Evolutionary conservation across 2,888 invertebrate genomes (phyloP), one percentile per base, ranked within the genome.

Genomic region (Theretra japonica): DNA sequence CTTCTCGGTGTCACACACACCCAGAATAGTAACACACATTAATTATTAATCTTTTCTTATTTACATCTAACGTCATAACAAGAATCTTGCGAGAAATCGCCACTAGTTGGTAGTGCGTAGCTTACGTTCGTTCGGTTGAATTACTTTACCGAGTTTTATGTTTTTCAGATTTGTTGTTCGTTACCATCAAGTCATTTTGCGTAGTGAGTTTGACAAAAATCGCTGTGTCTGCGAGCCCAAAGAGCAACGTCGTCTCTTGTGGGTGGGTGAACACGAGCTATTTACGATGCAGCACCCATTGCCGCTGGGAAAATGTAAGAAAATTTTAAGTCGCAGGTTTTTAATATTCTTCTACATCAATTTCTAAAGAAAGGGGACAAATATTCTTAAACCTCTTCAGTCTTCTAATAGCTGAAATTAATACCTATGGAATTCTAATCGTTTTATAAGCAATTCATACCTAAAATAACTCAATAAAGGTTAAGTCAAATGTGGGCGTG

Each of bases 181-280:
- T 68, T 98, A 97, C 82, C 95, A 97, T 70, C 97, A 97, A 79
- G 96, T 97, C 0, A 80, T 97, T 28, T 84, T 99, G 87, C 95
- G 99, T 75, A 95, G 96, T 15, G 95, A 97, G 75, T 99, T 99
- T 86, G 99, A 99, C 74, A 95, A 97, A 77, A 96, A 93, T 73
- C 82, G 74, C 97, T 90, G 95, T 91, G 80, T 90, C 95, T 80
- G 92, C 95, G 82, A 96, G 89, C 81, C 98, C 96, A 94, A 95
- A 96, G 93, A 95, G 95, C 82, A 94, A 95, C 85, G 98, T 96
- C 62, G 96, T 95, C 84, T 99, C 41, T 78, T 99, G n/a, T 89
- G 94, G 70, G 93, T 96, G 68, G 99, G 97, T 0, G 97, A 99
- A 88, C 85, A 96, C 73, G 97, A 99, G 87, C 85, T 98, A 0